phyloP scores from a whole-genome alignment of 2,113 vertebrate genomes.

The Lycaon pictus region DNA sequence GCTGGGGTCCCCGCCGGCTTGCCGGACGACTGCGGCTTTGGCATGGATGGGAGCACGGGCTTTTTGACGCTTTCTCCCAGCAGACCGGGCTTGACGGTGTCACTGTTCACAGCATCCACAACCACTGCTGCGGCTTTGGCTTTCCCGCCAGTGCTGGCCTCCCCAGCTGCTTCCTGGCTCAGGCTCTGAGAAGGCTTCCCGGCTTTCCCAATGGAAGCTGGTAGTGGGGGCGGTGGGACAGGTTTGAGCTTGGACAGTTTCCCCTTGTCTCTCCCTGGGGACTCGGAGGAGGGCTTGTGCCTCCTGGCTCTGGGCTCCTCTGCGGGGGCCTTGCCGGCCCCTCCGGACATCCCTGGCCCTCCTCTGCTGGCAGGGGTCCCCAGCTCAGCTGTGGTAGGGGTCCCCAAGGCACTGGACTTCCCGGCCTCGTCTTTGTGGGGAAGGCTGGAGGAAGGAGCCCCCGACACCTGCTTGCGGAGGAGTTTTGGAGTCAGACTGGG shows the following conservation, averaged over 20 bases:
- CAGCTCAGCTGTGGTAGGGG: conserved; percentile 73
- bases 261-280: conserved; percentile 90
- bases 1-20: conserved; percentile 82
- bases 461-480: conserved; percentile 87
- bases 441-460: conserved; percentile 64
- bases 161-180: conserved; percentile 89
- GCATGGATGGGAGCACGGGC: conserved; percentile 85
- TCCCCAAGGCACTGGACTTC: conserved; percentile 87
- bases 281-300: conserved; percentile 90
- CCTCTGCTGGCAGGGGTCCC: conserved; percentile 84
- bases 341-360: conserved; percentile 82
- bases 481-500: conserved; percentile 93
- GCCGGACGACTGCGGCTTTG: conserved; percentile 91
- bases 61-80: conserved; percentile 90
- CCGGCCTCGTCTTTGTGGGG: conserved; percentile 88
- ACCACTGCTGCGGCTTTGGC: conserved; percentile 85
- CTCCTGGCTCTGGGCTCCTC: conserved; percentile 93
- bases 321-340: conserved; percentile 85
- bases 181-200: conserved; percentile 90
- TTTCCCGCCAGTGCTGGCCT: conserved; percentile 86
- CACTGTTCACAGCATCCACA: conserved; percentile 85
- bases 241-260: conserved; percentile 95
- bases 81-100: conserved; percentile 85
- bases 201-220: conserved; percentile 86
- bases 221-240: conserved; percentile 92